Base-by-base conservation (phyloP, 2,797 vertebrate species). In the Tamandua tetradactyla region DNA sequence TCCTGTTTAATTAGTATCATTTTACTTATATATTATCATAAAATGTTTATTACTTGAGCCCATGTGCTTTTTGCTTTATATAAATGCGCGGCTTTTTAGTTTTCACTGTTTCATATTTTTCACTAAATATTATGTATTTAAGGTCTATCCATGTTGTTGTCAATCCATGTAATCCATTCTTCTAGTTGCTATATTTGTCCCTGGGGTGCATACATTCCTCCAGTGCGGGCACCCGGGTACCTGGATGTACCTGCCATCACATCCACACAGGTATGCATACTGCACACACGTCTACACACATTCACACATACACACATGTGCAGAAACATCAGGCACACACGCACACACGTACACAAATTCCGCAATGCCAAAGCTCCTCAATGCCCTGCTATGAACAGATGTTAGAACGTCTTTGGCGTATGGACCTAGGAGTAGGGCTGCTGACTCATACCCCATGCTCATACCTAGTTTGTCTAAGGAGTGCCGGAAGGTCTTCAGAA, bases 51-150 rank as follows among this genome's bases (percentile, higher is more conserved):
- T 55, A 14, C 17, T 32, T 62, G 17, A 94, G 20, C 25, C 14
- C 6, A 35, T 15, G 18, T 22, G 35, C 83, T 84, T 93, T 86
- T 23, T 66, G 72, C 37, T 74, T 55, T 69, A 49, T 47, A 37
- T 35, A 74, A 79, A 30, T 72, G 30, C 37, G 7, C 27, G 72
- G 0, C 9, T 72, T 74, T 72, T 68, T 42, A 52, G 22, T 64
- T 72, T 74, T 95, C 23, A 5, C 12, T 52, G 57, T 71, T 86
- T 86, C 62, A 81, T 88, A 52, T 42, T 44, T 92, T 68, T 87
- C 37, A 66, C 14, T 55, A 72, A 69, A 71, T 22, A 4, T 59
- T 30, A 55, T n/a, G n/a, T n/a, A 74, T 78, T 62, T 62, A 69
- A 30, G 20, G 25, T 44, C 35, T 35, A 75, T 15, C 40, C n/a